Base-by-base conservation (phyloP, 2,113 vertebrate species). In the Grus americana region DNA sequence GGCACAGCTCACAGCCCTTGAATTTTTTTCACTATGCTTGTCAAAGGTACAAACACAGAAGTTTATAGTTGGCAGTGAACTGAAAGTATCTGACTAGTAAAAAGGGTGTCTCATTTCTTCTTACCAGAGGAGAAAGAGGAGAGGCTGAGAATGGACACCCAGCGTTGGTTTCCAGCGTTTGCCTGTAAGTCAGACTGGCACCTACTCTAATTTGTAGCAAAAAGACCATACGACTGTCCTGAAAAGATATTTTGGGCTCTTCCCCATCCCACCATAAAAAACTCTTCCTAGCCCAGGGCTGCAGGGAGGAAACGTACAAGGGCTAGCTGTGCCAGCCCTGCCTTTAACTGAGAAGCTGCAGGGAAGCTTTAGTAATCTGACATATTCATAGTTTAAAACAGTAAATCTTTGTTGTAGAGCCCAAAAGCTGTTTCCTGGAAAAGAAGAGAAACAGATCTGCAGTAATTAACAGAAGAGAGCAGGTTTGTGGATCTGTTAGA, bases 381-480 rank as follows among this genome's bases (percentile, higher is more conserved):
- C 22, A 95, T 42, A 76, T 21, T 76, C 36, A 68, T 34, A 72
- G 15, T 49, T 92, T 87, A 61, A 76, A 97, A 76, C 5, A 79
- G 36, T 58, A 82, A 88, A 75, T 70, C 70, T 89, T 92, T 84
- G 36, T 63, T 90, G 79, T 23, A 87, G 54, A 93, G 21, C 27
- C 70, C 61, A 38, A 91, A 85, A 95, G 20, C n/a, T 70, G 42
- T 79, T 87, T 93, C 54, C 91, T 96, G 66, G 83, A 88, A 89
- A 85, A 89, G 50, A 93, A 88, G 21, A 34, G 54, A 89, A 95
- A 93, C 10, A 73, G 68, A 84, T 70, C 44, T 70, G 46, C 32
- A 93, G 42, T 54, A 92, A 85, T 96, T 95, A 95, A 58, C 38
- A 82, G 57, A 72, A 22, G 5, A 84, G 7, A 88, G 79, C 14